Conservation (phyloP, 2,797 vertebrate genomes). For the Tympanoctomys barrerae region DNA sequence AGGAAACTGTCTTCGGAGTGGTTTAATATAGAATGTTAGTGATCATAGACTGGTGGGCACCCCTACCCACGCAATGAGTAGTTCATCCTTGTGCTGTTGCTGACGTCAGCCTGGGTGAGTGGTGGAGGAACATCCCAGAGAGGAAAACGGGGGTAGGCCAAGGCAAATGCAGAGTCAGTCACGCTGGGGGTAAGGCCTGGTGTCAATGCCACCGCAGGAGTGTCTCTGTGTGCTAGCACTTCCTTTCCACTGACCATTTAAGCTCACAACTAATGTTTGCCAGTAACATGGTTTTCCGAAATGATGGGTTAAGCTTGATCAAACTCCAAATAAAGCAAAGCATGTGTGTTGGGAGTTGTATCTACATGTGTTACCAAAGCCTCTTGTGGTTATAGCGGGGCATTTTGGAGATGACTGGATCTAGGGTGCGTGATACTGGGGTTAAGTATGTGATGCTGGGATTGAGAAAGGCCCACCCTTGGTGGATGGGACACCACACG, state of each 20-base stretch:
- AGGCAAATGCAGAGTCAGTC: neutral
- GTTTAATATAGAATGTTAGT: neutral
- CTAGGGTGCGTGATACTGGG: neutral
- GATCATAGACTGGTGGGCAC: neutral
- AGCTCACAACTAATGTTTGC: neutral
- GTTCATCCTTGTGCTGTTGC: neutral
- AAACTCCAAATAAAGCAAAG: neutral
- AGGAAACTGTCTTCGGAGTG: neutral
- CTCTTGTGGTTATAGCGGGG: neutral
- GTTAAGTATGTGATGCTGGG: neutral
- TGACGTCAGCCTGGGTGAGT: no score
- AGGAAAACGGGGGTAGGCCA: neutral
- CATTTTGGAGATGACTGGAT: neutral
- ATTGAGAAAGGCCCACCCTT: neutral
- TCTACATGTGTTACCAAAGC: neutral
- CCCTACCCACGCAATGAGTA: neutral
- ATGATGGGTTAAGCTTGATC: neutral
- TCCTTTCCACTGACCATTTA: no score
- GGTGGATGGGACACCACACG: no score
- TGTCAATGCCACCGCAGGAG: neutral
- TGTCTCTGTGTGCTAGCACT: neutral
- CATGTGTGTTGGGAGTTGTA: neutral
- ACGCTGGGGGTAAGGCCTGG: neutral
- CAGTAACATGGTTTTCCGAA: neutral
- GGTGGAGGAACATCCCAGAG: neutral